A percentile compares a stretch with the other conserved stretches of the same genome.
These are phyloP conservation scores for Sinodicranocentrus sp. DNA, from an alignment of 2,888 invertebrate genomes.

Conservation along the genomic window DNA sequence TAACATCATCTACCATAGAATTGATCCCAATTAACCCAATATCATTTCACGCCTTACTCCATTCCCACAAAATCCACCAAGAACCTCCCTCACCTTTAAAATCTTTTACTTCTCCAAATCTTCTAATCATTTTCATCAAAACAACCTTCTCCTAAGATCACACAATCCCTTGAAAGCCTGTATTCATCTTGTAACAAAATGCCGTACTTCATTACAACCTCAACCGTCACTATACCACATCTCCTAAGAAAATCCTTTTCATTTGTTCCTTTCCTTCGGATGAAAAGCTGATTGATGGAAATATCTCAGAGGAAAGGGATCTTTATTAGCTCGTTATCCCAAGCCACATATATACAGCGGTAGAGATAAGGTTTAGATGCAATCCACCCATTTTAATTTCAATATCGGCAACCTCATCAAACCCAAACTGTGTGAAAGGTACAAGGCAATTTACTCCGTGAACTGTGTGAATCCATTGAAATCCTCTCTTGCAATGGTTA, in stretches of 20 bases:
- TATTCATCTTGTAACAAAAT: too few relatives aligned
- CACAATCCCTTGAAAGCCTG: too few relatives aligned
- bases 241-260: too few relatives aligned
- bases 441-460: conserved; percentile 29
- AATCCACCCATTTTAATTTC: too few relatives aligned
- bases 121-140: not conserved
- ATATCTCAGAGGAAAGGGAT: conserved; percentile 43
- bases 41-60: conserved; percentile 47
- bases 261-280: conserved; percentile 14
- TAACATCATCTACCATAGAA: conserved; percentile 11
- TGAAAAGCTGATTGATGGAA: conserved; percentile 59
- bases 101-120: too few relatives aligned
- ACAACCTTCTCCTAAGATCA: too few relatives aligned
- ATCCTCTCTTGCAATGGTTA: not conserved
- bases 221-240: too few relatives aligned
- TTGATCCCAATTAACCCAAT: conserved; percentile 55
- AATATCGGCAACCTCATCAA: conserved; percentile 4
- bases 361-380: too few relatives aligned
- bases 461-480: conserved; percentile 11
- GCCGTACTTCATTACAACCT: too few relatives aligned
- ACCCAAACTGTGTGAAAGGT: conserved; percentile 14
- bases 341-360: too few relatives aligned
- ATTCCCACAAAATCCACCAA: not conserved
- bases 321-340: conserved; percentile 23
- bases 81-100: too few relatives aligned